Evolutionary conservation across 2,888 invertebrate species (phyloP).

Genomic region (Rhodophaea formosa): DNA sequence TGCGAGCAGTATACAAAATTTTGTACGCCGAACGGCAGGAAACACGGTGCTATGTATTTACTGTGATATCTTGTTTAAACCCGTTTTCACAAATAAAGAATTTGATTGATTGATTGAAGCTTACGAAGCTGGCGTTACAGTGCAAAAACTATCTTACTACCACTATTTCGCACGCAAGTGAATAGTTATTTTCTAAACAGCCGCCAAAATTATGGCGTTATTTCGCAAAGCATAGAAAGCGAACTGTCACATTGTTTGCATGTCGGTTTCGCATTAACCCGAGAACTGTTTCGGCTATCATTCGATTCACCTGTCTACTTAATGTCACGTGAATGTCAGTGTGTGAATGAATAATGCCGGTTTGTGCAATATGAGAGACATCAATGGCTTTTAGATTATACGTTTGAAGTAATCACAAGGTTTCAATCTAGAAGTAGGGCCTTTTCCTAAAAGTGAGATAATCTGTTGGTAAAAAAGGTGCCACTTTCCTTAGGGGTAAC

Average conservation of each 20-base stretch:
- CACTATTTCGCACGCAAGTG: background rate
- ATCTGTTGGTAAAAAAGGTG: too few relatives aligned
- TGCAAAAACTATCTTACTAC: too few relatives aligned
- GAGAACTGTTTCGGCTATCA: conserved; percentile 47
- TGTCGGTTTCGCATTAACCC: conserved; percentile 48
- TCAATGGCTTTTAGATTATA: conserved; percentile 19
- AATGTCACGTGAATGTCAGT: conserved; percentile 47
- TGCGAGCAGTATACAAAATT: too few relatives aligned
- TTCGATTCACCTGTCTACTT: conserved; percentile 55
- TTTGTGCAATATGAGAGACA: conserved; percentile 27
- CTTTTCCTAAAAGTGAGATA: too few relatives aligned
- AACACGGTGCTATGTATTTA: too few relatives aligned
- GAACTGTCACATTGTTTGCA: conserved; percentile 53
- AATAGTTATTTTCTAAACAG: conserved; percentile 4
- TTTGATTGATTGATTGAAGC: too few relatives aligned
- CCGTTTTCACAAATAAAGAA: too few relatives aligned
- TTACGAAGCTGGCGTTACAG: too few relatives aligned
- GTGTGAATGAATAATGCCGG: conserved; percentile 26
- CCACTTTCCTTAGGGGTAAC: too few relatives aligned
- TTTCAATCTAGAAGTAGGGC: too few relatives aligned
- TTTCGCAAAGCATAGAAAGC: conserved; percentile 44
- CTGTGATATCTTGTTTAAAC: too few relatives aligned
- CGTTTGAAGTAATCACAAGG: background rate
- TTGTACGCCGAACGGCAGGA: too few relatives aligned
- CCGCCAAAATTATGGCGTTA: conserved; percentile 15